Base-by-base conservation (phyloP, 2,113 vertebrate species). In the Lasiurus cinereus region DNA sequence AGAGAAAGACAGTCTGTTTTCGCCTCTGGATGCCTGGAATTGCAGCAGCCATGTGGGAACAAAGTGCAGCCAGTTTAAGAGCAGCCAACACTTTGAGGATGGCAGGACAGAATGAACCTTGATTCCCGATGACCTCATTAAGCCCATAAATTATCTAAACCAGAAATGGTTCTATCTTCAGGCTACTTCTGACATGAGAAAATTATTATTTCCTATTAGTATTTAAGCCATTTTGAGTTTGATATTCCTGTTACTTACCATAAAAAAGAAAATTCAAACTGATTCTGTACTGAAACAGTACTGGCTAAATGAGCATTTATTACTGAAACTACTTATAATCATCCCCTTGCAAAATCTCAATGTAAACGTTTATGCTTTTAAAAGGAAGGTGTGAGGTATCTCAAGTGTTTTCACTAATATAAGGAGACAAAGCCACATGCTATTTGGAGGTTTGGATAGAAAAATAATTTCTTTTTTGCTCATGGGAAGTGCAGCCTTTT, bases 181-280 rank as follows among this genome's bases (percentile, higher is more conserved):
- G 36, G 73, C 21, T 46, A 72, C 33, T 89, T 92, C 31, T 72
- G 74, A 91, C 59, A 22, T 73, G 64, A 89, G 67, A 39, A 80
- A 77, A 83, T 62, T 89, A 93, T 76, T 67, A 88, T 86, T 83
- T 94, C 56, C 31, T 77, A 77, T 59, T 52, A 89, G 77, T 39
- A 80, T 33, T 88, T 69, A 93, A 95, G 31, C 36, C n/a, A 88
- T 72, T 92, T 50, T 74, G 48, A 90, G 66, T 46, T 86, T 89
- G 39, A 10, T 91, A 86, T 95, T 85, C 82, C 46, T 87, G 56
- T 72, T 85, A 94, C 6, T 90, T 46, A 15, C 18, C 54, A 46
- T 83, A 82, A 48, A 88, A 93, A 90, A 59, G 46, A 52, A 24
- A 27, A 62, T n/a, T 46, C 24, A 76, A 73, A 79, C n/a, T 74